These are phyloP conservation scores for Galeopterus variegatus DNA, from an alignment of 2,113 vertebrate genomes.

Conservation along the genomic window DNA sequence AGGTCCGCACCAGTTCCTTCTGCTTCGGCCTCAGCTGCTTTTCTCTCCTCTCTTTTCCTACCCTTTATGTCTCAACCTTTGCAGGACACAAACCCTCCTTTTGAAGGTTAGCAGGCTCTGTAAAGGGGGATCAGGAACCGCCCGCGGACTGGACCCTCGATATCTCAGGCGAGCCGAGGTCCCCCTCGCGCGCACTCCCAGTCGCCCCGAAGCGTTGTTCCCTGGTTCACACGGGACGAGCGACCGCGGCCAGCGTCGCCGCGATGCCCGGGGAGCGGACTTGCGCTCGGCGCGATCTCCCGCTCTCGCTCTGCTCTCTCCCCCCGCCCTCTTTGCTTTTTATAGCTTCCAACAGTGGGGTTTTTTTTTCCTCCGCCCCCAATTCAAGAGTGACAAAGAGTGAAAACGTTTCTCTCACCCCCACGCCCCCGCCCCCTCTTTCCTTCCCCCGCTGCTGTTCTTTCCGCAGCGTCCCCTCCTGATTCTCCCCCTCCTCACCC, in stretches of 20 bases:
- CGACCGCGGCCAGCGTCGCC: neutral
- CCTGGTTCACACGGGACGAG: neutral
- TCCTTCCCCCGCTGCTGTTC: neutral
- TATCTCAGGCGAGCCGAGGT: neutral
- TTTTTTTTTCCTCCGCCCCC: conserved; percentile 90
- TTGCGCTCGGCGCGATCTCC: neutral
- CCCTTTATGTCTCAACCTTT: conserved; percentile 67
- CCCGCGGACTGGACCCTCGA: neutral
- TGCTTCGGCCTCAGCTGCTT: conserved; percentile 33
- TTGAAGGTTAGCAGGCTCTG: neutral
- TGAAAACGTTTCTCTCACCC: conserved; percentile 86
- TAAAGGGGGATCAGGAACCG: neutral
- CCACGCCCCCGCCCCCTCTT: neutral
- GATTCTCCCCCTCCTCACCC: neutral
- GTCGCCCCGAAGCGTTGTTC: neutral
- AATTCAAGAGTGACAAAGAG: conserved; percentile 89
- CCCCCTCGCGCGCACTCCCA: neutral
- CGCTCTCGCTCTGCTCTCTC: conserved; percentile 76
- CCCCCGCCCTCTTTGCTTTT: conserved; percentile 89
- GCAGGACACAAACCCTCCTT: conserved; percentile 62
- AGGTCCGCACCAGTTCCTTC: neutral
- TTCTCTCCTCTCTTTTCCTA: conserved; percentile 77
- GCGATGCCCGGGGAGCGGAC: neutral
- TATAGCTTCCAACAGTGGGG: conserved; percentile 89
- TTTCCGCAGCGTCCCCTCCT: neutral